Percentiles rank a stretch among this genome's conserved stretches.
Evolutionary conservation across 2,113 vertebrate genomes (phyloP).

Genomic region (Cyphomyrus discorhynchus): DNA sequence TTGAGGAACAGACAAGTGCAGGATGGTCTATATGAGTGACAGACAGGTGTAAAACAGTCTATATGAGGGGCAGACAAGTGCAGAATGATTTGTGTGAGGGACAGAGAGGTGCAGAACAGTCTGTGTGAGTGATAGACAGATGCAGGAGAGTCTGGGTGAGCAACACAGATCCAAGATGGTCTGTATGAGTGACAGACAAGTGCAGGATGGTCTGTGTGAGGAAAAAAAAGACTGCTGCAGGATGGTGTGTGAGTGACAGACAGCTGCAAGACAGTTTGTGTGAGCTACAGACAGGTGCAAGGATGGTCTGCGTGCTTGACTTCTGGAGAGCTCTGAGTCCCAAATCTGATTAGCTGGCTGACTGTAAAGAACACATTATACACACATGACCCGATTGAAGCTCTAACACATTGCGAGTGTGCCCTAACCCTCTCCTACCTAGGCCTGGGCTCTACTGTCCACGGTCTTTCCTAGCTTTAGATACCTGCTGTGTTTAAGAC

Average conservation of each 20-base stretch:
- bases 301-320: neutral
- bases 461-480: neutral
- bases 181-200: neutral
- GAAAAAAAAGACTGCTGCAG: neutral
- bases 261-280: neutral
- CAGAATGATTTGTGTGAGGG: neutral
- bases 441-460: neutral
- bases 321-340: neutral
- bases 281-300: neutral
- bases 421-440: neutral
- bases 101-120: neutral
- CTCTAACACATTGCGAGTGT: neutral
- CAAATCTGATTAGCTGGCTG: neutral
- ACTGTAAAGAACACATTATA: neutral
- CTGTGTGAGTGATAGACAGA: neutral
- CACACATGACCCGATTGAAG: neutral
- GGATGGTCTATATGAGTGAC: neutral
- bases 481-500: neutral
- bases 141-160: neutral
- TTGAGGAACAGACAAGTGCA: neutral
- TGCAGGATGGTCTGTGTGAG: neutral
- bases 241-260: neutral
- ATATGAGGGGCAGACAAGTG: neutral
- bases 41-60: neutral
- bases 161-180: neutral